Conservation (phyloP, 2,797 vertebrate species). For the Miichthys miiuy region DNA sequence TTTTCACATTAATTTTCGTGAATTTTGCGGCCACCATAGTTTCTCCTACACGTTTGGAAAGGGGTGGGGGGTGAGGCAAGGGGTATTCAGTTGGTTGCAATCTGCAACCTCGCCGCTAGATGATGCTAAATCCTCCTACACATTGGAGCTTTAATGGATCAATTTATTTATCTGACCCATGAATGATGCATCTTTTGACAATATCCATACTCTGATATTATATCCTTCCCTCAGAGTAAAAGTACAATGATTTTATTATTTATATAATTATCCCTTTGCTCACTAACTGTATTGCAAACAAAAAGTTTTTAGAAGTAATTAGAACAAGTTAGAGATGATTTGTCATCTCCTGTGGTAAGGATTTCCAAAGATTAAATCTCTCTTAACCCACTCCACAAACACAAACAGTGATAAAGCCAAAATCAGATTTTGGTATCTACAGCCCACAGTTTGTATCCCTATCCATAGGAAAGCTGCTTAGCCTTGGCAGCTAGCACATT, state of each 20-base stretch:
- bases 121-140: too few relatives aligned
- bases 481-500: slow-evolving; percentile 73
- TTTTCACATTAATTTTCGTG: too few relatives aligned
- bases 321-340: slow-evolving; percentile 77
- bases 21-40: too few relatives aligned
- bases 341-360: slow-evolving; percentile 75
- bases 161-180: background rate
- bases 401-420: slow-evolving; percentile 82
- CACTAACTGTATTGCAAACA: slow-evolving; percentile 49
- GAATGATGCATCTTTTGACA: background rate
- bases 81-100: too few relatives aligned
- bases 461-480: slow-evolving; percentile 82
- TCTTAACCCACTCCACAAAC: slow-evolving; percentile 80
- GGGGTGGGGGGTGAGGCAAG: too few relatives aligned
- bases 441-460: slow-evolving; percentile 79
- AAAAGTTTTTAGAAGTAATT: slow-evolving; percentile 82
- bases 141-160: background rate
- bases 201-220: background rate
- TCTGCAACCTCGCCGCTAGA: too few relatives aligned
- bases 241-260: background rate
- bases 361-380: slow-evolving; percentile 82
- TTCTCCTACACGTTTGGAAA: too few relatives aligned
- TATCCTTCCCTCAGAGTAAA: too few relatives aligned
- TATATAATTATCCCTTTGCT: slow-evolving; percentile 19
- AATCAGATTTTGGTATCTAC: slow-evolving; percentile 86